Conservation (phyloP, 1,140 invertebrate species). For the Drosophila fuyamai region DNA sequence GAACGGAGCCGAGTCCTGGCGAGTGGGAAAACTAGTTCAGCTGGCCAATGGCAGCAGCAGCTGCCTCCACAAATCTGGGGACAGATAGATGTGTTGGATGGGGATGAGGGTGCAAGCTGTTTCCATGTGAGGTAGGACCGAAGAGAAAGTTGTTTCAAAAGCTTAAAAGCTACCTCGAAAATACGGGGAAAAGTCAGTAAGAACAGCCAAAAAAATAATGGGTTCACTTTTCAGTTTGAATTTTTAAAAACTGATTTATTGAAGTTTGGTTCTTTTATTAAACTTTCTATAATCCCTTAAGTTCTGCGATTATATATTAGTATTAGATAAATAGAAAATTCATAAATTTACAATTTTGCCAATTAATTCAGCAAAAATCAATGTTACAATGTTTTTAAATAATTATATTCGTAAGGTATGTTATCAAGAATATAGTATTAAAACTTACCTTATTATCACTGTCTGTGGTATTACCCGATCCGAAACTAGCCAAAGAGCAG, state of each 20-base stretch:
- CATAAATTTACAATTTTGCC: background rate
- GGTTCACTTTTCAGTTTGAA: background rate
- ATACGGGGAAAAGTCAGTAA: constrained; percentile 12
- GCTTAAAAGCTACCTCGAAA: constrained; percentile 26
- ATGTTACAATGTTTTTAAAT: background rate
- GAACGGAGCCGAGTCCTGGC: constrained; percentile 56
- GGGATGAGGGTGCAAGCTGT: constrained; percentile 28
- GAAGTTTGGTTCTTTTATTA: too few relatives aligned
- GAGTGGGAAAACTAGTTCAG: constrained; percentile 46
- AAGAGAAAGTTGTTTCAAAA: constrained; percentile 21
- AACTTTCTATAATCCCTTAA: too few relatives aligned
- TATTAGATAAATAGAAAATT: too few relatives aligned
- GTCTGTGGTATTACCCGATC: constrained; percentile 97
- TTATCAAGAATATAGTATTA: background rate
- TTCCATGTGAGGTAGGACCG: constrained; percentile 72
- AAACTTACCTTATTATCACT: constrained; percentile 93
- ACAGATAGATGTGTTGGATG: constrained; percentile 1
- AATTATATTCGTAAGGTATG: background rate
- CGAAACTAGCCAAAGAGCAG: constrained; percentile 96
- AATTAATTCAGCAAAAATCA: background rate
- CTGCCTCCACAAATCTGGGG: constrained; percentile 16
- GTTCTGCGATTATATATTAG: too few relatives aligned
- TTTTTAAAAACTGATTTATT: too few relatives aligned
- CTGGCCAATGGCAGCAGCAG: constrained; percentile 68
- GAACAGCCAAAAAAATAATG: background rate